phyloP scores from a whole-genome alignment of 1,140 invertebrate species.

The Drosophila malerkotliana region DNA sequence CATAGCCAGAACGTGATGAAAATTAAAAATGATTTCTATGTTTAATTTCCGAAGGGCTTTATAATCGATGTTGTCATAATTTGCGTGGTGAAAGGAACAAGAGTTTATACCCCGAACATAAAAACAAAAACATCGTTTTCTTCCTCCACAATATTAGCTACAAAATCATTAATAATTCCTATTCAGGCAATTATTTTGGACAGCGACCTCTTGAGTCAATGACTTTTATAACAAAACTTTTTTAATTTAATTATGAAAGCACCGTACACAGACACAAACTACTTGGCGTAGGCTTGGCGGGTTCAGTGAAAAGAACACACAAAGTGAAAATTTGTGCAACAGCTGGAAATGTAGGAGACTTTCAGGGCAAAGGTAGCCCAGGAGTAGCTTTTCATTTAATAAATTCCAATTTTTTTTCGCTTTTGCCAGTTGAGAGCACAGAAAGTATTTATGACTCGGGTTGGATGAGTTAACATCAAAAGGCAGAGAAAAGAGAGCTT shows the following conservation, averaged over 20 bases:
- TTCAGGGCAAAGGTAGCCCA: conserved; percentile 56
- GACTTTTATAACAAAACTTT: conserved; percentile 61
- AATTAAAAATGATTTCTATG: conserved; percentile 40
- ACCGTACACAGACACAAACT: conserved; percentile 44
- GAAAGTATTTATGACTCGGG: conserved; percentile 75
- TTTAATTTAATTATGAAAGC: conserved; percentile 72
- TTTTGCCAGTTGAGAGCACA: conserved; percentile 79
- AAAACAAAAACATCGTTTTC: background rate
- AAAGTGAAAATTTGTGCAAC: conserved; percentile 52
- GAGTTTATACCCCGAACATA: background rate
- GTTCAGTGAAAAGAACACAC: conserved; percentile 70
- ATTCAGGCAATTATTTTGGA: background rate
- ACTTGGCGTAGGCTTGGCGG: conserved; percentile 38
- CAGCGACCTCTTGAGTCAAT: conserved; percentile 52
- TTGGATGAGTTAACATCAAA: conserved; percentile 73
- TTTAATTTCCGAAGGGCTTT: conserved; percentile 15
- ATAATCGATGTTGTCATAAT: conserved; percentile 3
- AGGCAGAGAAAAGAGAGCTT: conserved; percentile 50
- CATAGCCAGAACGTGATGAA: conserved; percentile 49
- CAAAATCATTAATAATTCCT: conserved; percentile 1
- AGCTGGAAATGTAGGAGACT: conserved; percentile 36
- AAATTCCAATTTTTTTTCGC: conserved; percentile 44
- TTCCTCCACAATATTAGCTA: background rate
- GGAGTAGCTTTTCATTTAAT: conserved; percentile 71
- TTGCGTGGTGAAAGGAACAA: background rate